phyloP scores from a whole-genome alignment of 2,797 vertebrate genomes.

The Silurus aristotelis region DNA sequence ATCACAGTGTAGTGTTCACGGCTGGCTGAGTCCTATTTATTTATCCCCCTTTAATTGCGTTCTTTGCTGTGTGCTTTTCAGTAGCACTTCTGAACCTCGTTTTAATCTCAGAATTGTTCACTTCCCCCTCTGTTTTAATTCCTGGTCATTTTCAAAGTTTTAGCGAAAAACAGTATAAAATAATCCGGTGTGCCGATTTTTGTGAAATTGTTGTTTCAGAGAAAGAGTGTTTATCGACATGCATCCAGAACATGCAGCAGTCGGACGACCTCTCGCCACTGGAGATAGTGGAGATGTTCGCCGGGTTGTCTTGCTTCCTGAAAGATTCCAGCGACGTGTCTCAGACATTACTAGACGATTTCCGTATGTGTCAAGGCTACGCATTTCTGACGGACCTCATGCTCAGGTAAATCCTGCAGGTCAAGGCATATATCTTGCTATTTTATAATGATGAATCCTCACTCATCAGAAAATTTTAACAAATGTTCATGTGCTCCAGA shows the following conservation, averaged over 20 bases:
- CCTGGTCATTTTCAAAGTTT: not conserved
- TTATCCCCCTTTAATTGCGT: conserved; percentile 25
- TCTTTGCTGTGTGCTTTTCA: too few relatives aligned
- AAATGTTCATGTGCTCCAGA: conserved; percentile 67
- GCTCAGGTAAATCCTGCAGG: conserved; percentile 79
- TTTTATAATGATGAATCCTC: not conserved
- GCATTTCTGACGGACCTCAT: conserved; percentile 94
- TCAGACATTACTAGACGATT: conserved; percentile 93
- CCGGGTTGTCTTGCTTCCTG: conserved; percentile 95
- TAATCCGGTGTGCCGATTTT: not conserved
- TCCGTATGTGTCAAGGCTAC: conserved; percentile 98
- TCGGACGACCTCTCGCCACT: conserved; percentile 93
- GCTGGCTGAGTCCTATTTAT: conserved; percentile 23
- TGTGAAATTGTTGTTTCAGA: conserved; percentile 71
- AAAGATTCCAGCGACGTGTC: conserved; percentile 98
- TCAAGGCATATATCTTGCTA: not conserved
- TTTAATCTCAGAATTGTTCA: not conserved
- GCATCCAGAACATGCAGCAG: conserved; percentile 99
- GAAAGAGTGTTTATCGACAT: conserved; percentile 95
- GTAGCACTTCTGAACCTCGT: not conserved
- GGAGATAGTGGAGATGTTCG: conserved; percentile 99
- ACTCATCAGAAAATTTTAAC: not conserved
- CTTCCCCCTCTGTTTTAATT: not conserved
- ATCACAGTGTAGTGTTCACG: conserved; percentile 18
- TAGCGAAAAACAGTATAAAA: not conserved